Evolutionary conservation across 2,888 invertebrate genomes (phyloP), one percentile per base, ranked within the genome.

Genomic region (Mimumesa dahlbomi): DNA sequence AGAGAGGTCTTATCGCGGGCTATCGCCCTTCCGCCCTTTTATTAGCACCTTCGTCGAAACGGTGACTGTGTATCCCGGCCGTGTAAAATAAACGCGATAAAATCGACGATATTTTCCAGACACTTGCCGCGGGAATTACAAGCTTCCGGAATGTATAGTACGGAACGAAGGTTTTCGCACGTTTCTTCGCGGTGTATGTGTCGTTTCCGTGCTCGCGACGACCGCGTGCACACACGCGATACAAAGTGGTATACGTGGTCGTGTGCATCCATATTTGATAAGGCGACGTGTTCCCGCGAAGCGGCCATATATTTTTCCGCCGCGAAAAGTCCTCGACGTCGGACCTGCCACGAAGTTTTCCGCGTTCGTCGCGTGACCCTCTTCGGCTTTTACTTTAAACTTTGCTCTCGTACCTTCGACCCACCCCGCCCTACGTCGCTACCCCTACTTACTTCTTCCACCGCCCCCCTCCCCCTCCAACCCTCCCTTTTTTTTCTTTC

Each of bases 221-320:
- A n/a, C n/a, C n/a, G n/a, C n/a, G n/a, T n/a, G n/a, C n/a, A n/a
- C n/a, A n/a, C n/a, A n/a, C n/a, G n/a, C n/a, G n/a, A n/a, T 34
- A 9, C n/a, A 9, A n/a, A 34, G 34, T 4, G n/a, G 34, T 7
- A 34, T 4, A 50, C 25, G 31, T 22, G 38, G 46, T 34, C 48
- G 38, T n/a, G 50, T 18, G 65, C 64, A 75, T 75, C 58, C 75
- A 78, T 78, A 73, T 71, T 78, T 78, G 70, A 78, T 71, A 75
- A 71, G 61, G 42, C 52, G 48, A 48, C 71, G 43, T 58, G 61
- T 66, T 46, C 40, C 49, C 34, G 21, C 34, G 56, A 16, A 14
- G 45, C 36, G 42, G 22, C 46, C 75, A 58, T 64, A 67, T 61
- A 74, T 56, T 73, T 65, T 49, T 25, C 18, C 56, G 0, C 16